Percentiles rank a stretch among this genome's conserved stretches.
These are phyloP conservation scores for Thripadectes ignobilis DNA, from an alignment of 2,797 vertebrate genomes.

Conservation along the genomic window DNA sequence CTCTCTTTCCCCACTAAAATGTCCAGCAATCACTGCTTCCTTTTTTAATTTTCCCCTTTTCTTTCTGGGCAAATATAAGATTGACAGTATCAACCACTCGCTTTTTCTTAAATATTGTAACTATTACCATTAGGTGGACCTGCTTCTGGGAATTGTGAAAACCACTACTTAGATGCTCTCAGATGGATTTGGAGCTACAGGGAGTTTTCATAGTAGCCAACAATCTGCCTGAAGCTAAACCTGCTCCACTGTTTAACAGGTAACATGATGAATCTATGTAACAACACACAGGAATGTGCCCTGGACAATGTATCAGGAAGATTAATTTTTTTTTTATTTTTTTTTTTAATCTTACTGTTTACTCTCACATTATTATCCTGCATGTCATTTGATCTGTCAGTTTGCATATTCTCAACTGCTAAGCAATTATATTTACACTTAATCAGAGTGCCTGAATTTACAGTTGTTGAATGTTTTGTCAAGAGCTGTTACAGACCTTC, in stretches of 20 bases:
- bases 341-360: not conserved
- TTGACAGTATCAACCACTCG: not conserved
- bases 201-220: not conserved
- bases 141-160: not conserved
- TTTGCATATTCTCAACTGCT: not conserved
- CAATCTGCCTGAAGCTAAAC: not conserved
- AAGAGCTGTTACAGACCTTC: not conserved
- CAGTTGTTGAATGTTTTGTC: not conserved
- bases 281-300: not conserved
- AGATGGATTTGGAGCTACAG: not conserved
- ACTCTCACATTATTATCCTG: not conserved
- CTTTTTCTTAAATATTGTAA: not conserved
- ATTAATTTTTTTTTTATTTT: no score
- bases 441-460: not conserved
- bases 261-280: not conserved
- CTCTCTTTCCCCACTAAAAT: not conserved
- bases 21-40: not conserved
- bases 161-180: not conserved
- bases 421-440: not conserved
- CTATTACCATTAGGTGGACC: not conserved
- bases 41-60: not conserved
- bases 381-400: not conserved
- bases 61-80: not conserved
- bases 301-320: accelerated
- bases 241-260: accelerated